These are phyloP conservation scores for Aphaenogaster ashmeadi DNA, from an alignment of 1,140 invertebrate species.

Conservation along the genomic window DNA sequence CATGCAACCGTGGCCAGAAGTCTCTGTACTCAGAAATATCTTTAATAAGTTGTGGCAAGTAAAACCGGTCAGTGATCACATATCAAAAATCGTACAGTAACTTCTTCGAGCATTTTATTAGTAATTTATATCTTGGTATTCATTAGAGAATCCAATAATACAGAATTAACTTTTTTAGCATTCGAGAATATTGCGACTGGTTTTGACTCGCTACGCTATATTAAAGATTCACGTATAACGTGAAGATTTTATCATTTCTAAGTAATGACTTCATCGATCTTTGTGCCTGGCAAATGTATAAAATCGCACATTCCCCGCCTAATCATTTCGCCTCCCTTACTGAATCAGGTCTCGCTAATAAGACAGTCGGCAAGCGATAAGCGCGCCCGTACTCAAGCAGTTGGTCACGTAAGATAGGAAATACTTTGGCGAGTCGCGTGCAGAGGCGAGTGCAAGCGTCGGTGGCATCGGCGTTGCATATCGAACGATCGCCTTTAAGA, in stretches of 20 bases:
- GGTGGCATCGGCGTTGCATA: slow-evolving; percentile 14
- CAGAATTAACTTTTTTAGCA: background rate
- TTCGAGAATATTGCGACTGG: background rate
- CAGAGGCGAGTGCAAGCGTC: slow-evolving; percentile 1
- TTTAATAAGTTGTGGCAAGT: slow-evolving; percentile 11
- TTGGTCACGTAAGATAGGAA: slow-evolving; percentile 39
- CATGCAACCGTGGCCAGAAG: background rate
- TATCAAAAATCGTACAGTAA: background rate
- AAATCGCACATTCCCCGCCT: slow-evolving; percentile 10
- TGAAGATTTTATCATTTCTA: slow-evolving; percentile 8
- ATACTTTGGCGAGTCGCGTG: slow-evolving; percentile 38
- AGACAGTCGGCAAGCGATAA: slow-evolving; percentile 46
- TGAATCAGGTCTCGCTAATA: slow-evolving; percentile 49
- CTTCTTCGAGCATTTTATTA: background rate
- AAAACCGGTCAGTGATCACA: background rate
- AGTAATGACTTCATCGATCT: slow-evolving; percentile 56
- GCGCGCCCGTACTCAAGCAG: slow-evolving; percentile 12
- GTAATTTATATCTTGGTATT: slow-evolving; percentile 3
- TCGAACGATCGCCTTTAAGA: slow-evolving; percentile 61
- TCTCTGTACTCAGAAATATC: background rate
- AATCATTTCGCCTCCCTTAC: slow-evolving; percentile 25
- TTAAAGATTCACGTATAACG: background rate
- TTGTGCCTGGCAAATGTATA: slow-evolving; percentile 24
- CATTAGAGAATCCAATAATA: background rate
- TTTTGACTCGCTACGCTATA: background rate